Base-by-base conservation (phyloP, 1,140 invertebrate species). In the Drosophila funebris region DNA sequence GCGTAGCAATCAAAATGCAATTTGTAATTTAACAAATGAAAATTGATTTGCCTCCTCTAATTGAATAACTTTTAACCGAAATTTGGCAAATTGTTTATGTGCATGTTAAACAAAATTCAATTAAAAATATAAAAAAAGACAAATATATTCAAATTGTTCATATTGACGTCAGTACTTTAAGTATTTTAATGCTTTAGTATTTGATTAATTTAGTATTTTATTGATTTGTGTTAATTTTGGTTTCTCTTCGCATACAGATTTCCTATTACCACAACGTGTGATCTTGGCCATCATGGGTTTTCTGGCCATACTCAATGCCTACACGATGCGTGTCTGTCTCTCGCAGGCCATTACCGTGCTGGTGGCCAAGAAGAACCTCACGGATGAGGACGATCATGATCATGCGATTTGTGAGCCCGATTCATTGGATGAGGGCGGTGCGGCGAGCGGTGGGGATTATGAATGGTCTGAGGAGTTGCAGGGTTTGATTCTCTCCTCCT, bases 331-430 rank as follows among this genome's bases (percentile, higher is more conserved):
- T 22, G 95, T 97, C 1, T 97, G 96, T 77, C 93, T 98, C 4
- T 97, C 96, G 73, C 94, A 98, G 22, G 96, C 97, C 3, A 97
- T 98, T 74, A 97, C 97, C 9, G 96, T 97, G 81, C 97, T 98
- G 96, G 96, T 95, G 1, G 5, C 90, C 0, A 90, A 90, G 22
- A 78, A 56, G 39, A 91, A 92, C 31, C 20, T 29, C 4, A 69
- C 89, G 41, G 70, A 70, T 0, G 58, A 66, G 5, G 50, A 20
- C 0, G 36, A 53, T 5, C 61, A 54, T 0, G 37, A 57, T 16
- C 4, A 31, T 0, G 90, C 83, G 5, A 78, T 89, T 0, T 91
- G 90, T 67, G 33, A 48, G 0, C 31, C 90, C 8, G 90, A 91
- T 46, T 67, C 75, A 50, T 44, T 91, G 53, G 83, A 88, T 36